phyloP scores from a whole-genome alignment of 2,113 vertebrate species.

The Platycercus adscitus region DNA sequence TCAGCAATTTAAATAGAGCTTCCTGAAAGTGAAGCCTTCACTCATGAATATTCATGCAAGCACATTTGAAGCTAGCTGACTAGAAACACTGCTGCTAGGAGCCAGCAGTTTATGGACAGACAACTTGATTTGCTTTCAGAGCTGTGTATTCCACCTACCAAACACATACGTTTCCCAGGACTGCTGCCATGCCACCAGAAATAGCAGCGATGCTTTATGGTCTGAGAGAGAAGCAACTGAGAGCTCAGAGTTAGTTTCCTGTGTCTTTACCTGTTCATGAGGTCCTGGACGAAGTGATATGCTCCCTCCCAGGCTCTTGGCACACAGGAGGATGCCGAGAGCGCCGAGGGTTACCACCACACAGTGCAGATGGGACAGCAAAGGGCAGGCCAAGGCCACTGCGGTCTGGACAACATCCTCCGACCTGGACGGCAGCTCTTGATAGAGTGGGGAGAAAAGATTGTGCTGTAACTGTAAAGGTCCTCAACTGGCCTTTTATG shows the following conservation, averaged over 20 bases:
- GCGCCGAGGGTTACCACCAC: conserved; percentile 85
- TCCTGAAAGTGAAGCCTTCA: not conserved
- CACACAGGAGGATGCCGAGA: conserved; percentile 83
- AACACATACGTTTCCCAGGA: not conserved
- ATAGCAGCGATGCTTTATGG: not conserved
- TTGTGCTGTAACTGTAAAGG: not conserved
- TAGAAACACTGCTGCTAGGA: not conserved
- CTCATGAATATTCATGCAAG: conserved; percentile 19
- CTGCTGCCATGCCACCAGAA: not conserved
- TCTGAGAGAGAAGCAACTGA: not conserved
- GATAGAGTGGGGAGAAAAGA: not conserved
- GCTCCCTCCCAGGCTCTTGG: conserved; percentile 72
- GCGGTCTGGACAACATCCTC: conserved; percentile 77
- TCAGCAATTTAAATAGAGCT: not conserved
- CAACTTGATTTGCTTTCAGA: not conserved
- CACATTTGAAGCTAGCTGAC: not conserved
- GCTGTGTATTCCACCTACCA: not conserved
- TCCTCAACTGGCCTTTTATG: not conserved
- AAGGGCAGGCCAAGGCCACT: conserved; percentile 79
- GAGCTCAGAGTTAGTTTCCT: not conserved
- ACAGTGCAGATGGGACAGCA: conserved; percentile 84
- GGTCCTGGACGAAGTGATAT: conserved; percentile 73
- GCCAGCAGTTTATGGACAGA: not conserved
- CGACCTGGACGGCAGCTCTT: conserved; percentile 74
- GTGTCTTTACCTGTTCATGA: conserved; percentile 57